Conservation (phyloP, 2,888 invertebrate species). For the Drosophila helvetica region DNA sequence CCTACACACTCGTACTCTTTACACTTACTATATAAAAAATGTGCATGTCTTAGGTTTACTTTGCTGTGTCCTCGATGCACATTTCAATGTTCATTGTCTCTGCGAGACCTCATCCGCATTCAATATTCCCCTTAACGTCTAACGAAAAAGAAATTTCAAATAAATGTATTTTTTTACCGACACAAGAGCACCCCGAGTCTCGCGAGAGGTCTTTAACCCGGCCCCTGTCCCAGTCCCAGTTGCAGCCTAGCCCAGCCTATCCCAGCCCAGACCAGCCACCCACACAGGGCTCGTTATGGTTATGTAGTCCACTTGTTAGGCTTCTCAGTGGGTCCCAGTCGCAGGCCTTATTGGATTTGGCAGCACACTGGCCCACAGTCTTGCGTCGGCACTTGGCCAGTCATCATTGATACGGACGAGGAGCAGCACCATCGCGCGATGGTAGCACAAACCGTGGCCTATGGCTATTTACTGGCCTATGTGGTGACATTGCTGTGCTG, state of each 20-base stretch:
- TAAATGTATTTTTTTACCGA: slow-evolving; percentile 70
- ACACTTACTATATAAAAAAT: slow-evolving; percentile 32
- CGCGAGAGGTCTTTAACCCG: slow-evolving; percentile 53
- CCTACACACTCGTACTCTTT: not conserved
- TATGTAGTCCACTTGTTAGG: slow-evolving; percentile 56
- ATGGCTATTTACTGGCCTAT: slow-evolving; percentile 62
- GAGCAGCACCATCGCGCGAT: slow-evolving; percentile 35
- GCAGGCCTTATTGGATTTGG: slow-evolving; percentile 77
- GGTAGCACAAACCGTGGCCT: slow-evolving; percentile 55
- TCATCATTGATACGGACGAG: slow-evolving; percentile 25
- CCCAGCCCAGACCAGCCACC: slow-evolving; percentile 14
- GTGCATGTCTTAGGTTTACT: slow-evolving; percentile 45
- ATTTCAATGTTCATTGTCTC: slow-evolving; percentile 64
- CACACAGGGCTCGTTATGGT: slow-evolving; percentile 34
- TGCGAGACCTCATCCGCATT: slow-evolving; percentile 61
- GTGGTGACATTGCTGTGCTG: slow-evolving; percentile 50
- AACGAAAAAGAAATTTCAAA: slow-evolving; percentile 49
- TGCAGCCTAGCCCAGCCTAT: not conserved
- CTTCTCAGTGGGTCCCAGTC: slow-evolving; percentile 27
- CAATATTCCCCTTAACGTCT: slow-evolving; percentile 28
- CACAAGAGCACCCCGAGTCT: slow-evolving; percentile 12
- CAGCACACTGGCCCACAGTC: slow-evolving; percentile 61
- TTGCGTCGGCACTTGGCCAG: slow-evolving; percentile 62
- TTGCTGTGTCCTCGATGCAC: slow-evolving; percentile 39
- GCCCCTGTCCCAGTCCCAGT: not conserved